Conservation (phyloP, 2,888 invertebrate species). For the Petrolisthes manimaculis region DNA sequence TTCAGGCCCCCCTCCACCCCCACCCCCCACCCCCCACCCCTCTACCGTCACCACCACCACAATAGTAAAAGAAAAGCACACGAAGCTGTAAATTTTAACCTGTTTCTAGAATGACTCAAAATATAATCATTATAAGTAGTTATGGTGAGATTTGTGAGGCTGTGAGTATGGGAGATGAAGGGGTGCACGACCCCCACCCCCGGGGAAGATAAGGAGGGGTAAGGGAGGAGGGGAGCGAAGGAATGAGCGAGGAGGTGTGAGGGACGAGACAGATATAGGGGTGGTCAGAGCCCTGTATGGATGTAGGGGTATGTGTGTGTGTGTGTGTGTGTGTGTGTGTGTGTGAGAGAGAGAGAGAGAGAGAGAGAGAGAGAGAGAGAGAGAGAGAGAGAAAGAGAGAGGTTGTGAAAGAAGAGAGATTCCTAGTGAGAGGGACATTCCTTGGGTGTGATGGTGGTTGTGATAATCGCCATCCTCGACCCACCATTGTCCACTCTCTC, state of each 20-base stretch:
- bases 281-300: neutral
- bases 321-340: no score
- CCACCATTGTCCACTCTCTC: conserved; percentile 30
- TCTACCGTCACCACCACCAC: neutral
- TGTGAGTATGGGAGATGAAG: neutral
- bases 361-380: conserved; percentile 26
- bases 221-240: no score
- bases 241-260: no score
- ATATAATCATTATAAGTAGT: neutral
- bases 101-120: neutral
- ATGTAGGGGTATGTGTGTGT: no score
- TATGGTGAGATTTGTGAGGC: conserved; percentile 5
- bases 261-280: no score
- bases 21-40: neutral
- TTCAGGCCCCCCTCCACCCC: neutral
- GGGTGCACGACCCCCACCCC: neutral
- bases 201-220: neutral
- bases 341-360: neutral
- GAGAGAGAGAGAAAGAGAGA: conserved; percentile 39
- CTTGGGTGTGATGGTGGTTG: conserved; percentile 21
- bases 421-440: conserved; percentile 29
- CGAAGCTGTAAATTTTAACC: neutral
- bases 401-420: conserved; percentile 24
- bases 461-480: conserved; percentile 15
- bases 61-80: neutral